Evolutionary conservation across 2,797 vertebrate species (phyloP).

Genomic region (Perodicticus potto): DNA sequence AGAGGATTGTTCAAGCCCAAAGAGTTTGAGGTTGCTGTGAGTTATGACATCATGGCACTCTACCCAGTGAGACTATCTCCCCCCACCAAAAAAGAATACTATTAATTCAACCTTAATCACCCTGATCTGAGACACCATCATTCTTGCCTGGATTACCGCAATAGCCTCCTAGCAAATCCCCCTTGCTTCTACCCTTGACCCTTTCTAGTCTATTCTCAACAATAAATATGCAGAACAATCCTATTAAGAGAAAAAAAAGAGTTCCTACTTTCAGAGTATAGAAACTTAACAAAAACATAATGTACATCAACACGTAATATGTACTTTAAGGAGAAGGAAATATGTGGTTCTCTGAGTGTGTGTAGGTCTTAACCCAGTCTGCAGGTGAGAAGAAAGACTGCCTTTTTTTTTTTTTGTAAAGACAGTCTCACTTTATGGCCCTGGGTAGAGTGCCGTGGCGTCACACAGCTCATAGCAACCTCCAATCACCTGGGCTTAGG

Average conservation of each 20-base stretch:
- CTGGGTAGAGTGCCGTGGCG: too few species aligned
- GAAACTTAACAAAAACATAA: constrained; percentile 44
- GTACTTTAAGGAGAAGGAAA: neutral
- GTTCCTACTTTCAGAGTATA: neutral
- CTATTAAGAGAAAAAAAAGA: constrained; percentile 41
- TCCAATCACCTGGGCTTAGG: too few species aligned
- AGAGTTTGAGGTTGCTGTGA: too few species aligned
- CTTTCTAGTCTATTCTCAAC: constrained; percentile 29
- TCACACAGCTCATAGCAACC: too few species aligned
- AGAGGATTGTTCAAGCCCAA: too few species aligned
- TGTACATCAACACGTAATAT: neutral
- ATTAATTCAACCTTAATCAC: neutral
- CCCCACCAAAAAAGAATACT: too few species aligned
- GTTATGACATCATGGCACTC: too few species aligned
- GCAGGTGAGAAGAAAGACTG: neutral
- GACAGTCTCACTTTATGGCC: too few species aligned
- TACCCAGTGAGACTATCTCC: too few species aligned
- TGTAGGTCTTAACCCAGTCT: neutral
- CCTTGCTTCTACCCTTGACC: neutral
- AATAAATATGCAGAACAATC: neutral
- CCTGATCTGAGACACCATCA: neutral
- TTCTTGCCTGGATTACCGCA: neutral
- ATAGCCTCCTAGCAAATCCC: neutral
- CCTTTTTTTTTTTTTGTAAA: too few species aligned
- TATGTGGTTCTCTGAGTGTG: neutral